A percentile compares a stretch with the other conserved stretches of the same genome.
These are phyloP conservation scores for Alloscopus bannaensis DNA, from an alignment of 2,888 invertebrate genomes.

Conservation along the genomic window DNA sequence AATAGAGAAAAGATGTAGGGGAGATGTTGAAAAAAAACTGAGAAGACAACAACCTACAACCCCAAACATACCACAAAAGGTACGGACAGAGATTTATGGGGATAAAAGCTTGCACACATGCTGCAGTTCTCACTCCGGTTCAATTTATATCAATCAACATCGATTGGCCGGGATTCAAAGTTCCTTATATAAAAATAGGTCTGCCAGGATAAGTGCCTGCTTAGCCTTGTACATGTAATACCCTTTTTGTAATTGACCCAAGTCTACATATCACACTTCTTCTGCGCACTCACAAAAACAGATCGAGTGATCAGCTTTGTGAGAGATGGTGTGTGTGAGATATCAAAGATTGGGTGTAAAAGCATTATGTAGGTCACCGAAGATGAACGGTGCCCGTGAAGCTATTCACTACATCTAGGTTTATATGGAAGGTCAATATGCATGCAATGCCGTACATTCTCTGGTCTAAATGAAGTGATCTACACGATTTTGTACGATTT, in stretches of 20 bases:
- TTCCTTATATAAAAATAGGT: no score
- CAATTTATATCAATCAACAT: constrained; percentile 60
- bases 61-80: no score
- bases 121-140: constrained; percentile 45
- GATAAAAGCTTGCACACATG: constrained; percentile 22
- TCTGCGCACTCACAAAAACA: not conserved
- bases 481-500: not conserved
- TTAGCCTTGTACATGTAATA: constrained; percentile 28
- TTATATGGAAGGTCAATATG: not conserved
- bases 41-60: no score
- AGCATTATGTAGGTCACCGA: constrained; percentile 5
- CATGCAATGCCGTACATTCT: not conserved
- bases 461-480: not conserved
- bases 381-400: constrained; percentile 2
- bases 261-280: constrained; percentile 14
- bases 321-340: not conserved
- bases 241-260: constrained; percentile 47
- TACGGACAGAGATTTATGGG: constrained; percentile 1
- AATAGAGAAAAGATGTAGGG: no score
- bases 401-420: not conserved
- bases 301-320: not conserved
- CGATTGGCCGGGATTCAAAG: constrained; percentile 58
- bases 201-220: not conserved
- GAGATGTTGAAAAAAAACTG: no score
- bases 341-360: constrained; percentile 4